Percentiles rank a stretch among this genome's conserved stretches.
Evolutionary conservation across 53 echinoderm and acorn worm species (phyloP).

Genomic region (Apostichopus leukothele): DNA sequence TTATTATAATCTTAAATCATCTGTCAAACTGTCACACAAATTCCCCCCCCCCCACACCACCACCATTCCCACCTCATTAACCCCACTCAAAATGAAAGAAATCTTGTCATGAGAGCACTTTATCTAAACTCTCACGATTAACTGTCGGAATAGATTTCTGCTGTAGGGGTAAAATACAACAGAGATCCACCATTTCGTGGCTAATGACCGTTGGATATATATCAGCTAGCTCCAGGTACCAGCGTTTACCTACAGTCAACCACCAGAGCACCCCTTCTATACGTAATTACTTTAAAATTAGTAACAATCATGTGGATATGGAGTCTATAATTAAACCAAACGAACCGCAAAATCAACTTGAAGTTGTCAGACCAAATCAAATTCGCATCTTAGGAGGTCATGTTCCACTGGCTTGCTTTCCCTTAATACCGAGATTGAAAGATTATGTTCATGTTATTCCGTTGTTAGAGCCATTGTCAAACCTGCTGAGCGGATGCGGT

Average conservation of each 20-base stretch:
- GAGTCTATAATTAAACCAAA: slow-evolving; percentile 34
- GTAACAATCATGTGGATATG: slow-evolving; percentile 14
- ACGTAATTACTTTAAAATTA: slow-evolving; percentile 17
- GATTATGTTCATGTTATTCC: background rate
- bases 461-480: background rate
- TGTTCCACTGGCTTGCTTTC: background rate
- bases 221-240: too few species aligned
- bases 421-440: background rate
- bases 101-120: too few species aligned
- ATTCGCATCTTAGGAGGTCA: slow-evolving; percentile 28
- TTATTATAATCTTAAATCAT: too few species aligned
- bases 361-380: background rate
- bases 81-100: too few species aligned
- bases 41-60: too few species aligned
- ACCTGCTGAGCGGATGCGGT: slow-evolving; percentile 43
- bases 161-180: too few species aligned
- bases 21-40: too few species aligned
- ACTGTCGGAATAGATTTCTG: too few species aligned
- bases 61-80: too few species aligned
- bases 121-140: too few species aligned
- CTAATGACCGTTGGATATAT: too few species aligned
- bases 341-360: slow-evolving; percentile 35
- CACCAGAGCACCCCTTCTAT: background rate
- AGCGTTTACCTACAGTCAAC: background rate
- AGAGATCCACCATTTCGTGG: too few species aligned